phyloP scores from a whole-genome alignment of 2,888 invertebrate species.

The Papilio elwesi region DNA sequence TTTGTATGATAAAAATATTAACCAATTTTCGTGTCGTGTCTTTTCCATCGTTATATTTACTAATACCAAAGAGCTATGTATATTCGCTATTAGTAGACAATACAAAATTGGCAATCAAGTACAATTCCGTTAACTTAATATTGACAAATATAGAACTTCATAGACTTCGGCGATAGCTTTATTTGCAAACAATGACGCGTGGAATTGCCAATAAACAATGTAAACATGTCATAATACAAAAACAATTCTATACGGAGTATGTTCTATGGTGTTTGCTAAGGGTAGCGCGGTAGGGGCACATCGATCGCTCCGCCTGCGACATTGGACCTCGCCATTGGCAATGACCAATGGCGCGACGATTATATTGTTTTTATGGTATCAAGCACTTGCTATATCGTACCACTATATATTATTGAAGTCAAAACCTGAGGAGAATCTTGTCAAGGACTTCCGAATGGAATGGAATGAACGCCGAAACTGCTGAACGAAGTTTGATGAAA shows the following conservation, averaged over 20 bases:
- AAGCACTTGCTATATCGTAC: background rate
- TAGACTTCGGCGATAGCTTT: background rate
- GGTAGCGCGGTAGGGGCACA: slow-evolving; percentile 10
- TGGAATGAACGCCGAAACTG: no score
- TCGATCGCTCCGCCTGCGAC: slow-evolving; percentile 25
- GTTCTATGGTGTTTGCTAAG: background rate
- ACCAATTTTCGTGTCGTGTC: no score
- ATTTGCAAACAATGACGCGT: background rate
- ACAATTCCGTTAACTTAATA: background rate
- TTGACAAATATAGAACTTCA: slow-evolving; percentile 8
- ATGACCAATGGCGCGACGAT: slow-evolving; percentile 17
- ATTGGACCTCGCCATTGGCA: slow-evolving; percentile 32
- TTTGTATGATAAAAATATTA: background rate
- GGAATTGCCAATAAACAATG: slow-evolving; percentile 7
- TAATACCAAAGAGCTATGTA: background rate
- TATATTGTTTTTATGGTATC: slow-evolving; percentile 2
- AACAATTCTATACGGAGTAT: background rate
- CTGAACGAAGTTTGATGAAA: no score
- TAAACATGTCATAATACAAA: background rate
- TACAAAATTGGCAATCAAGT: slow-evolving; percentile 4
- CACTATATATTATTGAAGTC: background rate
- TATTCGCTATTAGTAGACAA: background rate
- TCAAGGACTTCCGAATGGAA: no score
- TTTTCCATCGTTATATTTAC: no score
- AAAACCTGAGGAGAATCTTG: no score